Conservation (phyloP, 1,140 invertebrate species). For the Apis florea region DNA sequence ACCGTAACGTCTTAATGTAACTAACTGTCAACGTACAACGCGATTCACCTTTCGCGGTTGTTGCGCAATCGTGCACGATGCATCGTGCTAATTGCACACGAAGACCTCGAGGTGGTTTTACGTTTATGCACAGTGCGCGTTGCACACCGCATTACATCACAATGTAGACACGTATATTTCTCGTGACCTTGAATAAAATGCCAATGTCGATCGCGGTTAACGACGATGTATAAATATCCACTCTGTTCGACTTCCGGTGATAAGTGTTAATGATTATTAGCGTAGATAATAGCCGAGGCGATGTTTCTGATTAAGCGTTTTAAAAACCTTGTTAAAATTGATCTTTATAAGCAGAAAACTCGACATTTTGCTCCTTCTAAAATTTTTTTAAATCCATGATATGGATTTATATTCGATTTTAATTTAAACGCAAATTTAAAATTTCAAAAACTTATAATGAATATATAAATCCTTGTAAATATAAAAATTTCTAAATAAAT, state of each 20-base stretch:
- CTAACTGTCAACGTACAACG: background rate
- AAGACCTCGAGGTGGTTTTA: constrained; percentile 38
- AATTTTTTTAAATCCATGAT: too few species aligned
- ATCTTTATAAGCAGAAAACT: too few species aligned
- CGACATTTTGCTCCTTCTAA: too few species aligned
- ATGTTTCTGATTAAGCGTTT: background rate
- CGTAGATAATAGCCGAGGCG: background rate
- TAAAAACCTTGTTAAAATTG: background rate
- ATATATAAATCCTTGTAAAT: too few species aligned
- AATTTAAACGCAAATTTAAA: too few species aligned
- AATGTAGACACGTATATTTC: constrained; percentile 16
- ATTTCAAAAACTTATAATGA: too few species aligned
- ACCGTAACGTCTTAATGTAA: constrained; percentile 9
- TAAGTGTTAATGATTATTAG: background rate
- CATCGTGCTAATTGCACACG: constrained; percentile 46
- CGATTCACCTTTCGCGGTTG: constrained; percentile 29
- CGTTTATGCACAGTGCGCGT: constrained; percentile 1
- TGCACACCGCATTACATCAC: constrained; percentile 41
- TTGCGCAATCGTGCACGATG: constrained; percentile 29
- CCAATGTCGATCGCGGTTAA: constrained; percentile 26
- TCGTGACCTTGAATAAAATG: constrained; percentile 50
- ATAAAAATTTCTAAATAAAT: too few species aligned
- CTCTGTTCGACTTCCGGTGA: background rate
- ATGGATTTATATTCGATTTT: too few species aligned
- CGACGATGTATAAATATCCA: background rate